phyloP scores from a whole-genome alignment of 2,113 vertebrate genomes.

The Tonatia bakeri region DNA sequence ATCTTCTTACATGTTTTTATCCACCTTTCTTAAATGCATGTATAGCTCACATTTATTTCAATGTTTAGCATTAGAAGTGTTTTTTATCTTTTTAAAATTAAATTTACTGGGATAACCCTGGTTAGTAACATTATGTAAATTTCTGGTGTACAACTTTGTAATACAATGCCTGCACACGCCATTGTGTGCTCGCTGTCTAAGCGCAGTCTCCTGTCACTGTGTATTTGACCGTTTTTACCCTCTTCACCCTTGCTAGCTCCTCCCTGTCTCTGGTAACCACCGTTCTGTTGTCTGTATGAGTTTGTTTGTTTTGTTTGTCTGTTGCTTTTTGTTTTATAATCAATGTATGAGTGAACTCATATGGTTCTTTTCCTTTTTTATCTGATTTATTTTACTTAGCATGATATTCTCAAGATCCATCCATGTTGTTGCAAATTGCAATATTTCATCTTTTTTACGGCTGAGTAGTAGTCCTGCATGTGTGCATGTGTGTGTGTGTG shows the following conservation, averaged over 20 bases:
- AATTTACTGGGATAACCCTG: not conserved
- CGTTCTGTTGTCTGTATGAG: not conserved
- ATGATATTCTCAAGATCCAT: not conserved
- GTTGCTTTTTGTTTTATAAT: not conserved
- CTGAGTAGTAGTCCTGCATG: not conserved
- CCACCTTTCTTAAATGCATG: not conserved
- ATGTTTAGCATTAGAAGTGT: not conserved
- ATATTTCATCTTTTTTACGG: not conserved
- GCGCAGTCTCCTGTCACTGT: not conserved
- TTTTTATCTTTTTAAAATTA: not conserved
- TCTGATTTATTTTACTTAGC: not conserved
- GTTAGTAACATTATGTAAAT: not conserved
- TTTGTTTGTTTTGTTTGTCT: not conserved
- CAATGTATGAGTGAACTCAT: not conserved
- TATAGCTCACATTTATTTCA: not conserved
- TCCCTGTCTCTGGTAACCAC: not conserved
- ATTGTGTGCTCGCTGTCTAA: not conserved
- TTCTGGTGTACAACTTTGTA: not conserved
- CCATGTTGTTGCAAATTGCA: not conserved
- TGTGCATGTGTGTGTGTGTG: no score
- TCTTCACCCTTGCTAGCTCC: not conserved
- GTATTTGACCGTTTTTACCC: not conserved
- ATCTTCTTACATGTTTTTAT: not conserved
- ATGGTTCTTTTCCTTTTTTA: not conserved
- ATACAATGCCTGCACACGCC: not conserved